phyloP scores from a whole-genome alignment of 2,888 invertebrate genomes.

The Hofmannophila pseudospretella region DNA sequence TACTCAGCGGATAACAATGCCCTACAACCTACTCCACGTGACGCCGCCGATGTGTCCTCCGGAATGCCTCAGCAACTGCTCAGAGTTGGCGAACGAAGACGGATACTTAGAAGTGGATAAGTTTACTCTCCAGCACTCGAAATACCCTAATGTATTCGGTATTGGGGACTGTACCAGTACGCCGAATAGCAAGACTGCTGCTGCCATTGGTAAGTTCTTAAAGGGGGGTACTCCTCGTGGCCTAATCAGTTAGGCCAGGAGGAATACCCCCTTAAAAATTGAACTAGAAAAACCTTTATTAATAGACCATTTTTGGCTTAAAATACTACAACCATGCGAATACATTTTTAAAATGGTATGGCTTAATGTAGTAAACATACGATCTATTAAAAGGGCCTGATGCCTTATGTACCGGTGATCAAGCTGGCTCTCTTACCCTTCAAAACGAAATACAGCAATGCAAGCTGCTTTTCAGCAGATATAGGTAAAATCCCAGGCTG shows the following conservation, averaged over 20 bases:
- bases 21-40: constrained; percentile 92
- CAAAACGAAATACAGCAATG: no score
- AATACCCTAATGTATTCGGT: constrained; percentile 92
- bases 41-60: constrained; percentile 93
- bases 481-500: no score
- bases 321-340: no score
- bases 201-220: constrained; percentile 90
- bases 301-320: no score
- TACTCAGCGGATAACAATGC: constrained; percentile 38
- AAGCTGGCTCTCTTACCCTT: no score
- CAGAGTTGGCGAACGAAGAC: constrained; percentile 80
- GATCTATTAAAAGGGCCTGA: background rate
- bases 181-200: constrained; percentile 98
- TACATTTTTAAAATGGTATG: no score
- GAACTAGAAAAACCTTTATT: no score
- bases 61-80: constrained; percentile 76
- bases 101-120: constrained; percentile 91
- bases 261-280: no score
- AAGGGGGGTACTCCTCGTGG: no score
- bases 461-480: no score
- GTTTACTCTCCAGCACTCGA: constrained; percentile 87
- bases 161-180: constrained; percentile 95
- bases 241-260: no score
- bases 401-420: background rate
- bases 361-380: no score